Percentiles rank a stretch among this genome's conserved stretches.
Evolutionary conservation across 2,888 invertebrate species (phyloP).

Genomic region (Anarsia innoxiella): DNA sequence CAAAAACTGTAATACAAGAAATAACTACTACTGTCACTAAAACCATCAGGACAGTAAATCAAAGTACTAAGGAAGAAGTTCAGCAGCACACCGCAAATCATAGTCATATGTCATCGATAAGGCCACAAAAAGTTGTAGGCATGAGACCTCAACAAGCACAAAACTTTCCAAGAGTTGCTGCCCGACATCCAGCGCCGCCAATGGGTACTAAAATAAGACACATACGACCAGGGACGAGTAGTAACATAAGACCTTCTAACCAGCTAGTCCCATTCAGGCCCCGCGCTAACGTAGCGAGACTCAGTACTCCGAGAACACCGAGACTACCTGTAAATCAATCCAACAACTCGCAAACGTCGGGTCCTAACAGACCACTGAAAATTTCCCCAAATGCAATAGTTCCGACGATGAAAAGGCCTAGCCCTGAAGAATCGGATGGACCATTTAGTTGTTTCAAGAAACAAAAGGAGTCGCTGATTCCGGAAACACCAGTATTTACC

Average conservation of each 20-base stretch:
- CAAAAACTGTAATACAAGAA: constrained; percentile 63
- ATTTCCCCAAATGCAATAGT: constrained; percentile 41
- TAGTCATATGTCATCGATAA: no score
- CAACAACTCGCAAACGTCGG: constrained; percentile 25
- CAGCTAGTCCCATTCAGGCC: constrained; percentile 36
- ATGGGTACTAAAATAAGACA: constrained; percentile 35
- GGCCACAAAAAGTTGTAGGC: constrained; percentile 35
- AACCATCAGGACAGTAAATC: constrained; percentile 63
- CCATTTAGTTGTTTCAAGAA: constrained; percentile 63
- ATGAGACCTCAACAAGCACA: constrained; percentile 29
- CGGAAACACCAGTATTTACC: constrained; percentile 34
- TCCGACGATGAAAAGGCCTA: constrained; percentile 34
- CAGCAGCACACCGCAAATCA: no score
- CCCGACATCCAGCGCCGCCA: constrained; percentile 42
- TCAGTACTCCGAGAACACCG: constrained; percentile 36
- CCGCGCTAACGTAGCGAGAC: constrained; percentile 33
- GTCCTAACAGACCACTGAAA: constrained; percentile 40
- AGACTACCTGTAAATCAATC: constrained; percentile 25
- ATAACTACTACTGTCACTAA: constrained; percentile 67
- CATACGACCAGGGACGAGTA: constrained; percentile 25
- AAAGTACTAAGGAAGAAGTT: constrained; percentile 52
- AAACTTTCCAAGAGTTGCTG: constrained; percentile 40
- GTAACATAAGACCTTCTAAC: constrained; percentile 19
- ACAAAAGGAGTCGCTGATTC: constrained; percentile 52
- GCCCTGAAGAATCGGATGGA: constrained; percentile 33